Conservation (phyloP, 2,113 vertebrate genomes). For the Toxotes chatareus region DNA sequence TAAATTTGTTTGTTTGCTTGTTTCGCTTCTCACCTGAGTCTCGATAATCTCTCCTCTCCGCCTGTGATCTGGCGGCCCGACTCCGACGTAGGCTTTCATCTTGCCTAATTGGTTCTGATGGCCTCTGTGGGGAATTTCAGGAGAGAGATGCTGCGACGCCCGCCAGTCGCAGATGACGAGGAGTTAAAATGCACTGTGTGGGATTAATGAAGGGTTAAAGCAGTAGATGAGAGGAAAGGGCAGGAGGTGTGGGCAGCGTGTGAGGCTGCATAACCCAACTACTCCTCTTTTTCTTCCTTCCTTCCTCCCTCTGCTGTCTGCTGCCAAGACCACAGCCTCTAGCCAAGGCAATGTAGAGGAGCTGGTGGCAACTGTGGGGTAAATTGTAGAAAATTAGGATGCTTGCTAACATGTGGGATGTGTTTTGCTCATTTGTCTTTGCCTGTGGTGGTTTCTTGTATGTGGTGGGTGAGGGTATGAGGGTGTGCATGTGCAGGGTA, state of each 20-base stretch:
- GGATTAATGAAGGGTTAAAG: constrained; percentile 77
- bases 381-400: not conserved
- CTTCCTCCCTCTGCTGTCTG: constrained; percentile 15
- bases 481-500: constrained; percentile 34
- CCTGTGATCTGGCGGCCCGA: constrained; percentile 55
- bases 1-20: constrained; percentile 71
- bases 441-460: constrained; percentile 39
- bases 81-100: constrained; percentile 75
- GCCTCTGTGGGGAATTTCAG: constrained; percentile 61
- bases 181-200: constrained; percentile 52
- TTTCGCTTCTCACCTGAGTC: constrained; percentile 76
- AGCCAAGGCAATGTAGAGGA: constrained; percentile 20
- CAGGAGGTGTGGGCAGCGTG: constrained; percentile 19
- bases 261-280: constrained; percentile 24
- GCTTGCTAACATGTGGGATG: constrained; percentile 57
- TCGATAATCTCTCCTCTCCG: constrained; percentile 55
- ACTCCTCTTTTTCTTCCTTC: constrained; percentile 15
- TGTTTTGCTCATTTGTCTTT: constrained; percentile 56
- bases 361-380: constrained; percentile 36
- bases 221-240: constrained; percentile 60
- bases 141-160: constrained; percentile 25
- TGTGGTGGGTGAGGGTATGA: constrained; percentile 49
- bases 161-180: constrained; percentile 2
- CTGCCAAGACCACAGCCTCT: constrained; percentile 33
- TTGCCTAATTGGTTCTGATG: constrained; percentile 78